Conservation (phyloP, 1,140 invertebrate genomes). For the Bombus ignitus region DNA sequence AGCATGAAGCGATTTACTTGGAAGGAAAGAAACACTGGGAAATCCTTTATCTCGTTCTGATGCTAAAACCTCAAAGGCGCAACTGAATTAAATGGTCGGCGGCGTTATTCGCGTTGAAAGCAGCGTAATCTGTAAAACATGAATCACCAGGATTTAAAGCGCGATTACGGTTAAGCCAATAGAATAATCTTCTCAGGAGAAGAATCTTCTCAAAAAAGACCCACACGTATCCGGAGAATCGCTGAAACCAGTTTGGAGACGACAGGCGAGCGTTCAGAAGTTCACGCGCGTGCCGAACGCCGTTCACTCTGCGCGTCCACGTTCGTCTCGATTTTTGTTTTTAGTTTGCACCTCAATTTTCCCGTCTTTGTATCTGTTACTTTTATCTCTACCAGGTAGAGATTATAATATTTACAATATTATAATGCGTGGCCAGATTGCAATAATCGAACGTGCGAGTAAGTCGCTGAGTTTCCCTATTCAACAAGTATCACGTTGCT, state of each 20-base stretch:
- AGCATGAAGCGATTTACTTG: background rate
- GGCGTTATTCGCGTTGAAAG: background rate
- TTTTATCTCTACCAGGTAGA: background rate
- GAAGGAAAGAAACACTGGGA: background rate
- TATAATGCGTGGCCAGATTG: background rate
- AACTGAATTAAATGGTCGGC: conserved; percentile 13
- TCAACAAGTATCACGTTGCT: background rate
- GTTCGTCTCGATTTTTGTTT: background rate
- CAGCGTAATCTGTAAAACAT: conserved; percentile 7
- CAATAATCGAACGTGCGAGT: background rate
- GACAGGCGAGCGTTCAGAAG: conserved; percentile 3
- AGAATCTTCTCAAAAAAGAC: background rate
- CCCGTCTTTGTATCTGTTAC: too few species aligned
- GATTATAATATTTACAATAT: background rate
- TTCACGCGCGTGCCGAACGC: background rate
- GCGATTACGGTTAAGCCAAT: conserved; percentile 36
- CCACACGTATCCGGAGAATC: background rate
- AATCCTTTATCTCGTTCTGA: background rate
- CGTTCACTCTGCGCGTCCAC: too few species aligned
- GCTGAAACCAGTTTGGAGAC: background rate
- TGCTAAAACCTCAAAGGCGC: background rate
- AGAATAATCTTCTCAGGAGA: conserved; percentile 8
- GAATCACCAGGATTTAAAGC: conserved; percentile 29
- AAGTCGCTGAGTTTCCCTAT: background rate
- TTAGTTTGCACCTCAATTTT: rapidly evolving